Conservation (phyloP, 30 jellyfish, hydroid and myxozoan species). For the Aurelia sp. region DNA sequence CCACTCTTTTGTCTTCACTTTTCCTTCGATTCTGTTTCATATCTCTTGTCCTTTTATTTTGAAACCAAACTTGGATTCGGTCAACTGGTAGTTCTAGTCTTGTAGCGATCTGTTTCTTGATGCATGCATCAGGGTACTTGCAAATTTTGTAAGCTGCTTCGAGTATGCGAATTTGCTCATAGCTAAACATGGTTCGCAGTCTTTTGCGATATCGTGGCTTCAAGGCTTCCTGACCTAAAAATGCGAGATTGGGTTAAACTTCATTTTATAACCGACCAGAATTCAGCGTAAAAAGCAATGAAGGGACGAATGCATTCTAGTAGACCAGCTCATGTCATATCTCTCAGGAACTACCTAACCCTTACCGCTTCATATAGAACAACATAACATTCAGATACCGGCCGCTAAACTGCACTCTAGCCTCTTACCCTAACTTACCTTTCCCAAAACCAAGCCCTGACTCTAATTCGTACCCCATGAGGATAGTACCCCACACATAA, state of each 20-base stretch:
- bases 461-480: too few species aligned
- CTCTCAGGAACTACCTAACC: too few species aligned
- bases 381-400: too few species aligned
- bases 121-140: constrained; percentile 73
- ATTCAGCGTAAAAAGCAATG: too few species aligned
- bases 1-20: constrained; percentile 3
- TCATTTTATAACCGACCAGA: too few species aligned
- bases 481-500: too few species aligned
- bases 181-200: constrained; percentile 90
- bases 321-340: too few species aligned
- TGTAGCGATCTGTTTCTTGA: constrained; percentile 61
- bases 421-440: too few species aligned
- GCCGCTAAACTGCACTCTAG: too few species aligned
- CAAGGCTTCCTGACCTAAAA: background rate
- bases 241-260: background rate
- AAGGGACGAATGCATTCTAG: too few species aligned
- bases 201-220: constrained; percentile 60
- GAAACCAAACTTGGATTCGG: constrained; percentile 95
- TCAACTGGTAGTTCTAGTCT: constrained; percentile 77
- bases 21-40: constrained; percentile 31
- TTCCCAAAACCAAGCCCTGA: too few species aligned
- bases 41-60: constrained; percentile 89
- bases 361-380: too few species aligned
- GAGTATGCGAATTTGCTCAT: constrained; percentile 68
- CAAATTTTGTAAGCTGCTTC: constrained; percentile 77